Evolutionary conservation across 2,797 vertebrate genomes (phyloP).

Genomic region (Cichlasoma orientale): DNA sequence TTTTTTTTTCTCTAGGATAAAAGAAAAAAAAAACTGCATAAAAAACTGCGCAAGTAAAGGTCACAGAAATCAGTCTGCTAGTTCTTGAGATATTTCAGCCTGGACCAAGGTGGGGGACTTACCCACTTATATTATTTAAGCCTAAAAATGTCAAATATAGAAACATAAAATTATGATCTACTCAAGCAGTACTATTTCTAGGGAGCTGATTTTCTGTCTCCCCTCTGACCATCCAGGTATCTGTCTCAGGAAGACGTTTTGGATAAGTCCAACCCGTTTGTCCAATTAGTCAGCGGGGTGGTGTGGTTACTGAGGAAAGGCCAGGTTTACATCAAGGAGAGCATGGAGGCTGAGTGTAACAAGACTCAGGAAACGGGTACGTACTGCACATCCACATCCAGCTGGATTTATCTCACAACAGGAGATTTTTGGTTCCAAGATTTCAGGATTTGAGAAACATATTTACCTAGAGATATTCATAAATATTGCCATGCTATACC

Average conservation of each 20-base stretch:
- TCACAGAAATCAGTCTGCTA: too few species aligned
- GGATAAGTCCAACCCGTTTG: slow-evolving; percentile 87
- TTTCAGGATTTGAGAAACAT: background rate
- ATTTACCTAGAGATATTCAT: background rate
- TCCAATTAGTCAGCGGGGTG: slow-evolving; percentile 93
- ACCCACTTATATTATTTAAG: background rate
- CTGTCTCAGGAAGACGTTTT: slow-evolving; percentile 89
- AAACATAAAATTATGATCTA: background rate
- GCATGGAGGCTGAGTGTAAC: slow-evolving; percentile 83
- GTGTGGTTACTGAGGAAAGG: slow-evolving; percentile 92
- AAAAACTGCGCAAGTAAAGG: background rate
- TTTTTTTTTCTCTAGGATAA: background rate
- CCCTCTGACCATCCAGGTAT: slow-evolving; percentile 79
- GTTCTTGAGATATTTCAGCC: background rate
- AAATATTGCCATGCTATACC: background rate
- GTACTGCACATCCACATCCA: background rate
- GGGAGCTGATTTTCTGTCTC: background rate
- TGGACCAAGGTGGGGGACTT: background rate
- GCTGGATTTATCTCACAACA: background rate
- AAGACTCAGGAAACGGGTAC: slow-evolving; percentile 88
- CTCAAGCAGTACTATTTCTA: background rate
- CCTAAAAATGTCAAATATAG: background rate
- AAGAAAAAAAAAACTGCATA: too few species aligned
- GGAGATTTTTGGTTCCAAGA: background rate
- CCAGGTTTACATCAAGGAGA: slow-evolving; percentile 87